phyloP scores from a whole-genome alignment of 1,140 invertebrate species.

The Epicauta chinensis region DNA sequence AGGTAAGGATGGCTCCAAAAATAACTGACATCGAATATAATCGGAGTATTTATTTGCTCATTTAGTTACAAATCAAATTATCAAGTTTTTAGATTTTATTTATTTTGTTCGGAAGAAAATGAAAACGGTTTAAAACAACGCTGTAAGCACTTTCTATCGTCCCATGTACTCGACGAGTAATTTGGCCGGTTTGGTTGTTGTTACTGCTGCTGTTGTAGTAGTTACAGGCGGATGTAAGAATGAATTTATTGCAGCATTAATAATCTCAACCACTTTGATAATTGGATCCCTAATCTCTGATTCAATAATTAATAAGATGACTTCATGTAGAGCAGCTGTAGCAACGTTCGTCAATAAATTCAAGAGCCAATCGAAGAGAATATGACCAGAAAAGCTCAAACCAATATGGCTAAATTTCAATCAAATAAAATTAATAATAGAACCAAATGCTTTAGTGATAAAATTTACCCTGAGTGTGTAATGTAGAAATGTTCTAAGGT shows the following conservation, averaged over 20 bases:
- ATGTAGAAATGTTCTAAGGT: slow-evolving; percentile 9
- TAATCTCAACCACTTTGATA: neutral
- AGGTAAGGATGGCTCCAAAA: no score
- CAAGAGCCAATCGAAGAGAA: slow-evolving; percentile 44
- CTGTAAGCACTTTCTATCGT: no score
- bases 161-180: no score
- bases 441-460: neutral
- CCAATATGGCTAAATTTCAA: slow-evolving; percentile 29
- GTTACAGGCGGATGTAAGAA: slow-evolving; percentile 7
- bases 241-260: slow-evolving; percentile 17
- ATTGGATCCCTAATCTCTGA: neutral
- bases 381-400: slow-evolving; percentile 44
- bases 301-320: slow-evolving; percentile 36
- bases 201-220: neutral
- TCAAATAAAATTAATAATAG: slow-evolving; percentile 6
- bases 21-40: no score
- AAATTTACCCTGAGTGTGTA: slow-evolving; percentile 36
- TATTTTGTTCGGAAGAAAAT: no score
- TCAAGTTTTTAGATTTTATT: no score
- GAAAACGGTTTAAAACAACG: no score
- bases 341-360: slow-evolving; percentile 43
- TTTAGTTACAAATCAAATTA: no score
- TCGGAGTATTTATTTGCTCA: no score
- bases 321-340: slow-evolving; percentile 42
- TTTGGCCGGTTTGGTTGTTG: no score